Evolutionary conservation across 2,888 invertebrate genomes (phyloP), one percentile per base, ranked within the genome.

Genomic region (Liopterus haemorrhoidalis): DNA sequence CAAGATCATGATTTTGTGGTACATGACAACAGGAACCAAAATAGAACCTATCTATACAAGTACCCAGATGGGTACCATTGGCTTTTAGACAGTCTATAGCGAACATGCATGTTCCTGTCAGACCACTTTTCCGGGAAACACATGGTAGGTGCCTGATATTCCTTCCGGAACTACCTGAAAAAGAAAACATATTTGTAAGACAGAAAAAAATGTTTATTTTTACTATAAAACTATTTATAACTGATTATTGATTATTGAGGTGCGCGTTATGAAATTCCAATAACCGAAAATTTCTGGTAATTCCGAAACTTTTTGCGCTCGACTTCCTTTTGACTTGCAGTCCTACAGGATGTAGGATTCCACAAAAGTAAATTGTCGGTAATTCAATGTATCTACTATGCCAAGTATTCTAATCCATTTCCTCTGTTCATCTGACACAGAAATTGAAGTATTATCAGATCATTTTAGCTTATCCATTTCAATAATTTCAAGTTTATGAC

Each of bases 21-120:
- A 91, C 73, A 58, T 84, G 85, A 64, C 93, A 93, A 63, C 93
- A 93, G 21, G 91, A 91, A 41, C 92, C 92, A 64, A 92, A 92
- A 70, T 91, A 92, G 67, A 92, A 92, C 52, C 90, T 79, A 68
- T 93, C 92, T 60, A 92, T 89, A 66, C 93, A 93, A 2, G 91
- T 91, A 20, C 91, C 92, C 53, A 93, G 70, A 59, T 93, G 92
- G 0, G 90, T 85, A 28, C 93, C 93, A 63, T 92, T 92, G 48
- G 85, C 79, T 72, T 90, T 88, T 33, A 88, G 78, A 65, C 92
- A 93, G 59, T 92, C 88, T 67, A 90, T 90, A 49, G 91, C 92
- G 63, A 93, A 93, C 93, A 93, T 93, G 62, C 93, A 93, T 1
- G 88, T 76, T 1, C 93, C 92, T 49, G 82, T 82, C 54, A 85